Evolutionary conservation across 2,888 invertebrate genomes (phyloP).

Genomic region (Ariolimax columbianus): DNA sequence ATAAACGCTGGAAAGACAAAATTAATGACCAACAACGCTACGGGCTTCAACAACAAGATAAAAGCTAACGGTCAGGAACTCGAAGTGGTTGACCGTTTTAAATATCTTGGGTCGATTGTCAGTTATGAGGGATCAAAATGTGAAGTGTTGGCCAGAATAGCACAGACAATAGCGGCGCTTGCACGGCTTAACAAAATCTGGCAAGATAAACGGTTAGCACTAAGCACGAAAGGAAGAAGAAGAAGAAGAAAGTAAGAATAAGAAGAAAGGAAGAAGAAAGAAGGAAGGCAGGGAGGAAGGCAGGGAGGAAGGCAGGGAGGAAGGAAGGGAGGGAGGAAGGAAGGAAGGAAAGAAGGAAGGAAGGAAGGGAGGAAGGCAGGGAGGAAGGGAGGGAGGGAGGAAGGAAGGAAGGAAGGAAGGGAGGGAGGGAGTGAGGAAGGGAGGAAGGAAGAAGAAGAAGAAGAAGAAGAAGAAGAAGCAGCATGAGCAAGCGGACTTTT

Average conservation of each 20-base stretch:
- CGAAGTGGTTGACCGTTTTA: too few relatives aligned
- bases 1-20: too few relatives aligned
- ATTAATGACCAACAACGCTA: too few relatives aligned
- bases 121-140: too few relatives aligned
- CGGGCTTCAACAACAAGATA: too few relatives aligned
- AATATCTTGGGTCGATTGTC: too few relatives aligned
- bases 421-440: neutral
- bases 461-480: neutral
- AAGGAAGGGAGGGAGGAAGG: neutral
- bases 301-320: neutral
- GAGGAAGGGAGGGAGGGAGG: neutral
- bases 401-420: neutral
- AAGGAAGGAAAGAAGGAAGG: neutral
- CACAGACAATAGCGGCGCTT: too few relatives aligned
- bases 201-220: too few relatives aligned
- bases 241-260: neutral
- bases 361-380: neutral
- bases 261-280: neutral
- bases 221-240: neutral
- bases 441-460: neutral
- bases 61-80: too few relatives aligned
- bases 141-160: too few relatives aligned
- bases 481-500: too few relatives aligned
- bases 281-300: neutral
- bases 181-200: too few relatives aligned